Evolutionary conservation across 1,140 invertebrate species (phyloP).

Genomic region (Bradysia coprophila): DNA sequence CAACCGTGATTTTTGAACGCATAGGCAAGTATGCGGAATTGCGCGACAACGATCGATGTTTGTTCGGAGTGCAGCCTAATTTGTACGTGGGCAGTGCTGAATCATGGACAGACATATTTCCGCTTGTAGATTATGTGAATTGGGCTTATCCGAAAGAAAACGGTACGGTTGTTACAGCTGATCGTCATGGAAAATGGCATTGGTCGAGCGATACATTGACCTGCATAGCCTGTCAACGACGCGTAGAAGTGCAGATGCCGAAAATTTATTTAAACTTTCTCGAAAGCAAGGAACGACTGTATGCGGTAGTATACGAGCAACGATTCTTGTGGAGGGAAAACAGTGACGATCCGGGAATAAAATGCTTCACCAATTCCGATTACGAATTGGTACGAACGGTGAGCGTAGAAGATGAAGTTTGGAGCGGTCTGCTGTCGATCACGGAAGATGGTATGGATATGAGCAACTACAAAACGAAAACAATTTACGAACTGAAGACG

Average conservation of each 20-base stretch:
- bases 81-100: not conserved
- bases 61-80: not conserved
- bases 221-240: conserved; percentile 7
- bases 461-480: conserved; percentile 7
- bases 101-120: not conserved
- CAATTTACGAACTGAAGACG: conserved; percentile 14
- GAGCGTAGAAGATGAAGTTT: conserved; percentile 10
- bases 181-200: conserved; percentile 2
- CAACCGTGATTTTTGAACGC: not conserved
- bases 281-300: conserved; percentile 5
- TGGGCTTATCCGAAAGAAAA: conserved; percentile 6
- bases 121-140: conserved; percentile 5
- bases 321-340: conserved; percentile 13
- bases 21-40: not conserved
- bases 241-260: conserved; percentile 3
- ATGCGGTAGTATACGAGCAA: conserved; percentile 14
- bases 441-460: conserved; percentile 4
- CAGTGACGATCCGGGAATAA: conserved; percentile 11
- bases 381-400: conserved; percentile 10
- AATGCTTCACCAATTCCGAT: conserved; percentile 19
- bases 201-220: conserved; percentile 1
- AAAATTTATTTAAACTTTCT: conserved; percentile 13
- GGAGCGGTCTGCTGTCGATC: conserved; percentile 7
- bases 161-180: not conserved
- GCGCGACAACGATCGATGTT: not conserved